phyloP scores from a whole-genome alignment of 2,888 invertebrate genomes.

The Epicampocera succincta region DNA sequence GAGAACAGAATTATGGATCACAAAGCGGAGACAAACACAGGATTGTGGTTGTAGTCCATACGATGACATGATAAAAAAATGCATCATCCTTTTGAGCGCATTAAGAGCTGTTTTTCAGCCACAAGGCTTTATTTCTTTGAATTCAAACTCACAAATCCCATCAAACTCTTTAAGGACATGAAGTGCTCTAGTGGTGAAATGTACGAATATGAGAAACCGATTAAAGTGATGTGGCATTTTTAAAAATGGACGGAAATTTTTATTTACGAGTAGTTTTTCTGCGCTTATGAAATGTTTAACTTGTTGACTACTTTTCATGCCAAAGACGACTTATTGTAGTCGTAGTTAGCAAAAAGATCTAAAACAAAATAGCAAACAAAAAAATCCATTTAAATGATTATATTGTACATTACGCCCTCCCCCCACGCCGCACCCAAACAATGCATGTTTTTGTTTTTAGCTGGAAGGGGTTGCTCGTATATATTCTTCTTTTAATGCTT shows the following conservation, averaged over 20 bases:
- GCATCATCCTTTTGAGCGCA: background rate
- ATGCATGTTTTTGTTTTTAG: background rate
- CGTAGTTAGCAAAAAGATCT: background rate
- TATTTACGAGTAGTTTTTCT: conserved; percentile 3
- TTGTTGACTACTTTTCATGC: conserved; percentile 57
- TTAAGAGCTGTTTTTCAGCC: conserved; percentile 3
- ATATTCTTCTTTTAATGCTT: conserved; percentile 55
- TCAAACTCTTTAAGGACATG: background rate
- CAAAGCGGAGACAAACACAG: background rate
- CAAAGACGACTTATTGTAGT: conserved; percentile 1
- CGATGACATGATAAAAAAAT: conserved; percentile 10
- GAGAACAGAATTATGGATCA: conserved; percentile 6
- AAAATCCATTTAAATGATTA: conserved; percentile 61
- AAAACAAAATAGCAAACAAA: conserved; percentile 1
- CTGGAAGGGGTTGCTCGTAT: conserved; percentile 32
- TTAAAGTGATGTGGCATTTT: conserved; percentile 18
- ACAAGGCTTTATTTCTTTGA: conserved; percentile 43
- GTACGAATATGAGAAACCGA: conserved; percentile 23
- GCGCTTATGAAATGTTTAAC: conserved; percentile 29
- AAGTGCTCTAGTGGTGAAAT: conserved; percentile 2
- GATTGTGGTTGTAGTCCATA: background rate
- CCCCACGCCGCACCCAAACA: too few species aligned
- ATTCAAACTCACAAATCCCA: conserved; percentile 16
- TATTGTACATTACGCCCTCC: conserved; percentile 18
- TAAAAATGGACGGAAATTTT: conserved; percentile 4